A percentile compares a stretch with the other conserved stretches of the same genome.
phyloP scores from a whole-genome alignment of 2,888 invertebrate genomes.

The Romanomermis culicivorax region DNA sequence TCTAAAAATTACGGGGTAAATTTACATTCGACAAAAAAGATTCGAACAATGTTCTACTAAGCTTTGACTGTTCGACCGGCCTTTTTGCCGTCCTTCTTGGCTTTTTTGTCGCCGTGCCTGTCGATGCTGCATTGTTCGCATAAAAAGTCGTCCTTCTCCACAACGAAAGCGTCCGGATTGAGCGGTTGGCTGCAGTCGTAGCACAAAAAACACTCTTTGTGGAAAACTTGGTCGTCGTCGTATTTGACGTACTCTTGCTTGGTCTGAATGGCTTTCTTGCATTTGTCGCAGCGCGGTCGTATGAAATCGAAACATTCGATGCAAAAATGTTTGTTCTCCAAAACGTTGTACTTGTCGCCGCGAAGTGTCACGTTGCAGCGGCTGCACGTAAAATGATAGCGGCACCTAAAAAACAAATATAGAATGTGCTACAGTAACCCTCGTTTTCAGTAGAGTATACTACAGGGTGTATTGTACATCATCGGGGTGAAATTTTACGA shows the following conservation, averaged over 20 bases:
- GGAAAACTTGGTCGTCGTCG: neutral
- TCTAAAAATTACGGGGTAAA: too few species aligned
- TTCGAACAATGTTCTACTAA: too few species aligned
- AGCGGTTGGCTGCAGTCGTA: neutral
- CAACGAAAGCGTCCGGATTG: neutral
- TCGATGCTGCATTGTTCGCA: neutral
- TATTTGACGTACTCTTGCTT: neutral
- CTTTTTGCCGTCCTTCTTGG: too few species aligned
- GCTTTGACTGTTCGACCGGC: too few species aligned
- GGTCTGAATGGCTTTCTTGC: neutral
- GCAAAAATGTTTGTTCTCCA: neutral
- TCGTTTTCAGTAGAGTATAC: too few species aligned
- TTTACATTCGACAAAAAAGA: too few species aligned
- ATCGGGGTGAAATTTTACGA: too few species aligned
- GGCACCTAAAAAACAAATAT: too few species aligned
- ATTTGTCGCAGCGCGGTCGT: neutral
- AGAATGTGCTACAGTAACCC: too few species aligned
- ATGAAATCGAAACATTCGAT: neutral
- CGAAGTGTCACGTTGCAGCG: neutral
- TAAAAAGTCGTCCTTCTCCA: neutral
- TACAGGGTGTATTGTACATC: too few species aligned
- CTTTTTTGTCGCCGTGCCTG: too few species aligned
- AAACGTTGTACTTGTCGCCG: neutral
- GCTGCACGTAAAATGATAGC: neutral
- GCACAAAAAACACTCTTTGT: neutral